These are phyloP conservation scores for Trachurus trachurus DNA, from an alignment of 2,797 vertebrate genomes.

Conservation along the genomic window DNA sequence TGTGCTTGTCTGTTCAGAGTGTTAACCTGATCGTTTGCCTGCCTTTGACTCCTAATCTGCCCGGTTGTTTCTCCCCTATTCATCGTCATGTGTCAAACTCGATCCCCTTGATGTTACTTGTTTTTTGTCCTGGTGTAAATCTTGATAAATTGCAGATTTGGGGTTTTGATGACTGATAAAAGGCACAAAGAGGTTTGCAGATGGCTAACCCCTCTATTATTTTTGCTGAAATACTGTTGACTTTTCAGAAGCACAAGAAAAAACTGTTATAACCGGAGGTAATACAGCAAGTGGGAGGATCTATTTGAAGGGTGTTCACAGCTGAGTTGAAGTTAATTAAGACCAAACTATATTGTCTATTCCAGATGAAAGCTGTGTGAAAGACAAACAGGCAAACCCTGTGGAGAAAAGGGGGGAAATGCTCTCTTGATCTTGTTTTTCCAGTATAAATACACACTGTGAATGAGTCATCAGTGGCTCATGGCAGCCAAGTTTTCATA, in stretches of 20 bases:
- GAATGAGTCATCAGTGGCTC: neutral
- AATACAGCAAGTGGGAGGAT: too few species aligned
- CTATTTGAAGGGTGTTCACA: too few species aligned
- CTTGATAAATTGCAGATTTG: slow-evolving; percentile 13
- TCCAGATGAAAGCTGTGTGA: too few species aligned
- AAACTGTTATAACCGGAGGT: too few species aligned
- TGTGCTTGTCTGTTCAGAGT: slow-evolving; percentile 54
- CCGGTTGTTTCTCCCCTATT: slow-evolving; percentile 38
- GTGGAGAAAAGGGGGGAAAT: neutral
- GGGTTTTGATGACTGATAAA: slow-evolving; percentile 3
- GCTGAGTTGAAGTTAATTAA: too few species aligned
- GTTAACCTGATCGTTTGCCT: slow-evolving; percentile 55
- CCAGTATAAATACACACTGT: neutral
- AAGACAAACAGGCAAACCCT: neutral
- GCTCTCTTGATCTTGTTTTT: neutral
- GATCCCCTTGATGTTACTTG: slow-evolving; percentile 16
- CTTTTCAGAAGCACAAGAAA: neutral
- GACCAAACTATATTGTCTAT: too few species aligned
- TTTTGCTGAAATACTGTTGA: neutral
- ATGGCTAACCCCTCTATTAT: neutral
- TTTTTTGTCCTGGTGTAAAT: slow-evolving; percentile 12
- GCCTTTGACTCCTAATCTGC: slow-evolving; percentile 40
- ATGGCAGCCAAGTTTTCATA: neutral
- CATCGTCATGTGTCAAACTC: slow-evolving; percentile 29
- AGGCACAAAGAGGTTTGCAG: neutral